Conservation (phyloP, 2,797 vertebrate species). For the Eremophila alpestris region DNA sequence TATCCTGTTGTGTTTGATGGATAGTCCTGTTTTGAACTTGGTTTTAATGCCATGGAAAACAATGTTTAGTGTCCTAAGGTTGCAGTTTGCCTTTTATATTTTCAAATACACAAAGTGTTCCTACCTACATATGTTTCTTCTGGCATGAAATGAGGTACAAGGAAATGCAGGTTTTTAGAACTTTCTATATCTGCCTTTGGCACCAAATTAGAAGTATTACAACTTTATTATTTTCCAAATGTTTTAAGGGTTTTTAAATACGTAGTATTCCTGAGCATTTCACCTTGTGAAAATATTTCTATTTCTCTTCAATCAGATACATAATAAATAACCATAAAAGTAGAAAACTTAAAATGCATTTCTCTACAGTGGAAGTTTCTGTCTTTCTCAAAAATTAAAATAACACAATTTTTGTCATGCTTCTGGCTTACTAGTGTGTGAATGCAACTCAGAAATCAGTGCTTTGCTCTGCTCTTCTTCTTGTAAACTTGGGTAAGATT, state of each 20-base stretch:
- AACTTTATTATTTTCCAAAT: background rate
- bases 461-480: background rate
- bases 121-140: background rate
- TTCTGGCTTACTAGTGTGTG: background rate
- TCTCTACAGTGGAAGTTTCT: background rate
- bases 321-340: background rate
- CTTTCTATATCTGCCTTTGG: background rate
- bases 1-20: background rate
- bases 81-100: background rate
- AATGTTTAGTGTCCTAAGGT: background rate
- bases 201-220: background rate
- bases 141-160: background rate
- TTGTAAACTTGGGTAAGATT: background rate
- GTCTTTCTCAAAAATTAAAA: background rate
- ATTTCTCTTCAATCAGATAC: background rate
- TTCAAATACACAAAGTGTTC: background rate
- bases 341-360: background rate
- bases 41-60: background rate
- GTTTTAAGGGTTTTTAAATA: background rate
- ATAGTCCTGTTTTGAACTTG: background rate
- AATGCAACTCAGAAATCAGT: background rate
- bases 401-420: background rate
- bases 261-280: background rate
- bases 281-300: background rate
- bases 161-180: background rate